Evolutionary conservation across 1,140 invertebrate genomes (phyloP).

Genomic region (Nautilus pompilius): DNA sequence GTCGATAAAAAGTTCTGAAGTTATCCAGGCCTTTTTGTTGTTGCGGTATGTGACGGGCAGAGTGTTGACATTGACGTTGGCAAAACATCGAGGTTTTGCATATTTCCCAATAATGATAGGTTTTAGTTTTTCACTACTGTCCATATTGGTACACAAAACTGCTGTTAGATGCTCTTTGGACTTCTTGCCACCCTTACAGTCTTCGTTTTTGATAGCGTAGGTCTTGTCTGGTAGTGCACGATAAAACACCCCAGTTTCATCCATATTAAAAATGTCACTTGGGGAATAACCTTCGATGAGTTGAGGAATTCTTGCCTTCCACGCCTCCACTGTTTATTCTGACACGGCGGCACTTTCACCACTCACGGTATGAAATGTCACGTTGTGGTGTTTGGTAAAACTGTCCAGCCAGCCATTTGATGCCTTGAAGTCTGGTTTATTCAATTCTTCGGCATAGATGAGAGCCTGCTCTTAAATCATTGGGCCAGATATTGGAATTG

Average conservation of each 20-base stretch:
- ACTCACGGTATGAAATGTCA: constrained; percentile 10
- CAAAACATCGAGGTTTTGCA: constrained; percentile 14
- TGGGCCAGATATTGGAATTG: constrained; percentile 19
- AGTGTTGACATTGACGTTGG: constrained; percentile 10
- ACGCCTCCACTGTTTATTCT: constrained; percentile 3
- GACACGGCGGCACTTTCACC: constrained; percentile 15
- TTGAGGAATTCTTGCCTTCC: constrained; percentile 7
- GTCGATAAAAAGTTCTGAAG: neutral
- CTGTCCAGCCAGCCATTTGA: constrained; percentile 41
- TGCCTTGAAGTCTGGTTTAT: constrained; percentile 34
- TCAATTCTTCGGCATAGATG: constrained; percentile 25
- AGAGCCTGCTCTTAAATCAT: constrained; percentile 36
- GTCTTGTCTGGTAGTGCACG: constrained; percentile 22
- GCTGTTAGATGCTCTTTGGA: constrained; percentile 22
- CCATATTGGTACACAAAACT: constrained; percentile 4
- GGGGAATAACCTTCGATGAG: constrained; percentile 11
- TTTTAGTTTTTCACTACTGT: constrained; percentile 10
- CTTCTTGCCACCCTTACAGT: constrained; percentile 15
- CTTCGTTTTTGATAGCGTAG: constrained; percentile 10
- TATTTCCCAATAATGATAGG: constrained; percentile 18
- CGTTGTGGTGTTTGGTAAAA: constrained; percentile 28
- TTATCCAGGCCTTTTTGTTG: constrained; percentile 23
- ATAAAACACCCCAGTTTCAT: constrained; percentile 30
- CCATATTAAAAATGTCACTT: constrained; percentile 23
- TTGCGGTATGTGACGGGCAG: constrained; percentile 13